Evolutionary conservation across 2,113 vertebrate genomes (phyloP), one percentile per base, ranked within the genome.

Genomic region (Formicarius rufipectus): DNA sequence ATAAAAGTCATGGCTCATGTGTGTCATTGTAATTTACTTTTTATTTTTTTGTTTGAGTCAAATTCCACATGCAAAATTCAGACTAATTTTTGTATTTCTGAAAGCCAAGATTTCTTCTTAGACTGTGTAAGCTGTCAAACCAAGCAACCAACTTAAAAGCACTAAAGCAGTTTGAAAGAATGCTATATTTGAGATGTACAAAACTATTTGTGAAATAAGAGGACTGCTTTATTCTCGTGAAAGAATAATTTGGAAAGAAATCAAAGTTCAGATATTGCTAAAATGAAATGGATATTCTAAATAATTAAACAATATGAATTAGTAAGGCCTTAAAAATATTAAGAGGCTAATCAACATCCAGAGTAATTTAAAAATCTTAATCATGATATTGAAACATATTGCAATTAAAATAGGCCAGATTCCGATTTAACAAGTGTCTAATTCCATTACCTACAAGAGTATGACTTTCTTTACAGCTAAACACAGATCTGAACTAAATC

Each of bases 71-170:
- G 64, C 53, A 93, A 52, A 94, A 87, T 64, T 84, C 39, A 21
- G 40, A 68, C 58, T 8, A 64, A 93, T 74, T 89, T 85, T 39
- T 84, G 83, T 35, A 82, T 59, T 64, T 95, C 44, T 68, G 56
- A 84, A 90, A 71, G 56, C 14, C 45, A 22, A 90, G 14, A 4
- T 74, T 87, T 75, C 23, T 35, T 30, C 60, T 60, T 66, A 35
- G 59, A 64, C 60, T 68, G 66, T 28, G 76, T 84, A 93, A 95
- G 86, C 27, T 55, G 90, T 89, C 89, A 86, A 94, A 92, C 96
- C 92, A 97, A 95, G 97, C 87, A 93, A 90, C 39, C 25, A 69
- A 89, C 31, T 93, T 84, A 76, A 39, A 97, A 94, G 55, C 91
- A 74, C 90, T 39, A 89, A 91, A 92, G 77, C 90, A 84, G 50